phyloP scores from a whole-genome alignment of 2,113 vertebrate genomes.

The Crypturellus undulatus region DNA sequence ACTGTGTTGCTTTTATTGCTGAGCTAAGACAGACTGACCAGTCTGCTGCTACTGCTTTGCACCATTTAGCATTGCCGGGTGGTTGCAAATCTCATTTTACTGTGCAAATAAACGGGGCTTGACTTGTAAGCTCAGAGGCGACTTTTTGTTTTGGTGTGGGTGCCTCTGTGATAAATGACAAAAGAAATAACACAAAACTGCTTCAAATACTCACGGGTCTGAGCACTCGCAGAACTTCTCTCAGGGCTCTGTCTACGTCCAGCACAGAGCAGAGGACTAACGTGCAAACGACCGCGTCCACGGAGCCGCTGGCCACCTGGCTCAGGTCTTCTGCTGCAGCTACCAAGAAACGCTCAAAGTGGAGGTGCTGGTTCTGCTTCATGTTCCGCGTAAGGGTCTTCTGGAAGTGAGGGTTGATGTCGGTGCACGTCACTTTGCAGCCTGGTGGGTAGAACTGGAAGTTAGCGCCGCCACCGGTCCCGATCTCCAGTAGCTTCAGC shows the following conservation, averaged over 20 bases:
- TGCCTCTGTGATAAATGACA: rapidly evolving
- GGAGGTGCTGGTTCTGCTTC: slow-evolving; percentile 78
- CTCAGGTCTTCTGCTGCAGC: slow-evolving; percentile 82
- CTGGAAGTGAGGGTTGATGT: slow-evolving; percentile 84
- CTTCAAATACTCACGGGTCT: slow-evolving; percentile 78
- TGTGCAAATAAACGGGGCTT: not conserved
- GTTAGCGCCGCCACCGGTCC: slow-evolving; percentile 84
- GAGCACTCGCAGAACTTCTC: slow-evolving; percentile 81
- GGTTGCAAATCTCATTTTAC: not conserved
- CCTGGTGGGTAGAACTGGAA: slow-evolving; percentile 85
- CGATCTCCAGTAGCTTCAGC: slow-evolving; percentile 86
- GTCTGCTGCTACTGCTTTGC: not conserved
- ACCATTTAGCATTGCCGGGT: not conserved
- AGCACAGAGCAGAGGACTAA: slow-evolving; percentile 86
- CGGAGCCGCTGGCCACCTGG: slow-evolving; percentile 71
- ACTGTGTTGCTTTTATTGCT: not conserved
- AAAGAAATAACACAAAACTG: rapidly evolving
- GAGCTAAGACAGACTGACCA: not conserved
- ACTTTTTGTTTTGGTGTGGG: rapidly evolving
- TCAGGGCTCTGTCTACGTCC: slow-evolving; percentile 64
- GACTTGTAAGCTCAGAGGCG: not conserved
- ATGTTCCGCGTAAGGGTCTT: slow-evolving; percentile 72
- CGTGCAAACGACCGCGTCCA: slow-evolving; percentile 86
- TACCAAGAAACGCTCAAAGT: slow-evolving; percentile 78
- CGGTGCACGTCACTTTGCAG: slow-evolving; percentile 82